These are phyloP conservation scores for Tenthredo livida DNA, from an alignment of 2,888 invertebrate species.

Conservation along the genomic window DNA sequence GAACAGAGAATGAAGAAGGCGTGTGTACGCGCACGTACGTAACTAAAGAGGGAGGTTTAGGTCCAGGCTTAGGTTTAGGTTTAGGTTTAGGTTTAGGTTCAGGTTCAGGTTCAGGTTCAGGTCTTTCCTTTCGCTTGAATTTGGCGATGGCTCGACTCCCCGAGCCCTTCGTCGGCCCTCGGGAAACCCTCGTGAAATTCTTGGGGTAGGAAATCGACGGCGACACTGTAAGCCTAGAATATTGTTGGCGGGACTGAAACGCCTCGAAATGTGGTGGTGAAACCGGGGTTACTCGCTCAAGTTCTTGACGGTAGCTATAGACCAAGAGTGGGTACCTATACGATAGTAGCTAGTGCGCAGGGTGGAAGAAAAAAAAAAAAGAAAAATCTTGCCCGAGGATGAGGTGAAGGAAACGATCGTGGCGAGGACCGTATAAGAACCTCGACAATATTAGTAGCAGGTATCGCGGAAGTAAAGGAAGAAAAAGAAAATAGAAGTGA, in stretches of 20 bases:
- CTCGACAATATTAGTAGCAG: neutral
- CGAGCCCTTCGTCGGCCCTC: neutral
- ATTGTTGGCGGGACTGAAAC: neutral
- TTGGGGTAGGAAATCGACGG: constrained; percentile 5
- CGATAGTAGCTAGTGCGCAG: neutral
- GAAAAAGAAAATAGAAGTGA: neutral
- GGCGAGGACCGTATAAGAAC: neutral
- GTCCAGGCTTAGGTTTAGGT: neutral
- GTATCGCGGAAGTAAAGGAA: neutral
- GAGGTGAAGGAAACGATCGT: neutral
- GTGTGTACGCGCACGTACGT: neutral
- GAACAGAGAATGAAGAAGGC: neutral
- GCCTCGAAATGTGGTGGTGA: constrained; percentile 4
- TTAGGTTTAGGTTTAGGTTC: neutral
- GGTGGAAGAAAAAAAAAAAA: neutral
- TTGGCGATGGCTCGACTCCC: neutral
- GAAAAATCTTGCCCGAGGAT: neutral
- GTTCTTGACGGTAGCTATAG: neutral
- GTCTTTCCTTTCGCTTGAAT: constrained; percentile 4
- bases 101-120: too few relatives aligned
- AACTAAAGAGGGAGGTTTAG: constrained; percentile 1
- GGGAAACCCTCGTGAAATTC: constrained; percentile 20
- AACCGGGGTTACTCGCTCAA: neutral
- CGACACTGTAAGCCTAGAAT: constrained; percentile 31
- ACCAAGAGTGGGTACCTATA: neutral